These are phyloP conservation scores for Murina feae DNA, from an alignment of 2,113 vertebrate genomes.

Conservation along the genomic window DNA sequence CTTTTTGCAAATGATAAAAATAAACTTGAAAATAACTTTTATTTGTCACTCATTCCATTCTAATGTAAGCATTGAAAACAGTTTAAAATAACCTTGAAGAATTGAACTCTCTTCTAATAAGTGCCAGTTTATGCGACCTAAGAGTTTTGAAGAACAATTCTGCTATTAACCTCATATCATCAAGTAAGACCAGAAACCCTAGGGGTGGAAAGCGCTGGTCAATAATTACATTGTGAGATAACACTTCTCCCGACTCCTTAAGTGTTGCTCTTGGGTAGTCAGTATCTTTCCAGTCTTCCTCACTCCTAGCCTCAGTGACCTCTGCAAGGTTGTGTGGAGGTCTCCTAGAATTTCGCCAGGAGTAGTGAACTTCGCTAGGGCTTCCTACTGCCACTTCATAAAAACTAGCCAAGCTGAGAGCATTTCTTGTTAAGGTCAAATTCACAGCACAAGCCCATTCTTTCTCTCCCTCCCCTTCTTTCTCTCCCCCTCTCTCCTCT, in stretches of 20 bases:
- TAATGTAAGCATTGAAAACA: not conserved
- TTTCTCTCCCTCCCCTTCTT: not conserved
- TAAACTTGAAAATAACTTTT: slow-evolving; percentile 66
- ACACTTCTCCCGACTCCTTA: not conserved
- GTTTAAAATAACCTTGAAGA: slow-evolving; percentile 2
- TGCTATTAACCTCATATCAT: not conserved
- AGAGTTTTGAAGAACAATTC: not conserved
- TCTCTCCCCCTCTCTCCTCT: not conserved
- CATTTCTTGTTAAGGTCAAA: not conserved
- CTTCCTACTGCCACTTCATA: not conserved
- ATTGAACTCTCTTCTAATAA: not conserved
- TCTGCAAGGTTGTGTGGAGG: not conserved
- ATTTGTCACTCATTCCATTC: not conserved
- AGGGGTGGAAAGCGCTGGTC: not conserved
- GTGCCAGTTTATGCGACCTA: not conserved
- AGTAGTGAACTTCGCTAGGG: not conserved
- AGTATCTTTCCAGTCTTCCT: not conserved
- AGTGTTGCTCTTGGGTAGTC: not conserved
- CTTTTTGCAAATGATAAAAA: slow-evolving; percentile 76
- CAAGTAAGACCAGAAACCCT: not conserved
- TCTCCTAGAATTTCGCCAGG: not conserved
- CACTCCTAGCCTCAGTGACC: not conserved
- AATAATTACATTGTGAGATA: not conserved
- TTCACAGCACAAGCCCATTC: not conserved
- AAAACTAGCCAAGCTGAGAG: not conserved